These are phyloP conservation scores for Nemapogon koenigi DNA, from an alignment of 2,888 invertebrate species.

Conservation along the genomic window DNA sequence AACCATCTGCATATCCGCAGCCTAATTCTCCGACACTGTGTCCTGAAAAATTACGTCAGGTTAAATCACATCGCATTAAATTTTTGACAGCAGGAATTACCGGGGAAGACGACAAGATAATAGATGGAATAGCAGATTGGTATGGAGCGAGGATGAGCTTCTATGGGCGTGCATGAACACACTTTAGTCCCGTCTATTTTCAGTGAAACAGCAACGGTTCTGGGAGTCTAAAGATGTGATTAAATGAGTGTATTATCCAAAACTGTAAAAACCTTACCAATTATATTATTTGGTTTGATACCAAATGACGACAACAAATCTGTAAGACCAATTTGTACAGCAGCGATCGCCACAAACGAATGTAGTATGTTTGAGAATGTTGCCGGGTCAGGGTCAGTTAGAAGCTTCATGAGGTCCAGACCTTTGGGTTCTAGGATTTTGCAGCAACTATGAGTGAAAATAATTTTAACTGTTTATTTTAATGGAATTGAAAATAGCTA, in stretches of 20 bases:
- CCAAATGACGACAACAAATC: conserved; percentile 37
- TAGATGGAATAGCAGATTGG: too few species aligned
- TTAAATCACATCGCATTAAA: neutral
- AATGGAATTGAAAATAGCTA: neutral
- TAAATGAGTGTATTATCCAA: too few species aligned
- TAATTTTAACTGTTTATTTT: neutral
- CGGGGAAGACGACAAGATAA: too few species aligned
- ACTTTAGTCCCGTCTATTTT: too few species aligned
- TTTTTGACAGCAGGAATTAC: too few species aligned
- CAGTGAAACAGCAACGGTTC: too few species aligned
- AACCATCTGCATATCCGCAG: conserved; percentile 87
- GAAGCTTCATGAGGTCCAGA: conserved; percentile 67
- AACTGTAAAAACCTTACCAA: conserved; percentile 64
- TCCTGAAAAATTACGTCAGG: conserved; percentile 37
- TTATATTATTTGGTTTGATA: conserved; percentile 74
- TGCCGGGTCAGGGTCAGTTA: conserved; percentile 66
- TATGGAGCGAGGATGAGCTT: too few species aligned
- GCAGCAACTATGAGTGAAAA: conserved; percentile 42
- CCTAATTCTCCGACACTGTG: conserved; percentile 89
- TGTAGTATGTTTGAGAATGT: conserved; percentile 72
- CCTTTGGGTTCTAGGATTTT: conserved; percentile 64
- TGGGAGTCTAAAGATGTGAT: too few species aligned
- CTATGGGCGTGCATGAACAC: too few species aligned
- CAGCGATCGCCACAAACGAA: conserved; percentile 80
- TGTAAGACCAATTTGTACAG: conserved; percentile 29